Conservation (phyloP, 2,797 vertebrate genomes). For the Sciurus vulgaris region DNA sequence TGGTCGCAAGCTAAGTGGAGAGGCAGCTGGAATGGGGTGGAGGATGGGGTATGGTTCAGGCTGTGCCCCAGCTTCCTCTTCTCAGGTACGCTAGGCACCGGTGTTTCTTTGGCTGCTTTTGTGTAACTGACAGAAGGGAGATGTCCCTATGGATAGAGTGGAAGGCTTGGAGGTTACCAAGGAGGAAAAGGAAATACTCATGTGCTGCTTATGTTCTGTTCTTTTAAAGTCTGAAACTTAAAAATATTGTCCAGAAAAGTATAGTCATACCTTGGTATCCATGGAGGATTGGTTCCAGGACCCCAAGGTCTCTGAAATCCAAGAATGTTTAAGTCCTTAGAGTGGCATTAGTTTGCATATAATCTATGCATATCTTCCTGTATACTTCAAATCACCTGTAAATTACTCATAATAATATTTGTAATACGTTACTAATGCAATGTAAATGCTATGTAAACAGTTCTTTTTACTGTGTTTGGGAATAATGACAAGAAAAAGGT, state of each 20-base stretch:
- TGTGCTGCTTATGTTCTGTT: neutral
- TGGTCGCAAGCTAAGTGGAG: neutral
- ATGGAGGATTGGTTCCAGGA: neutral
- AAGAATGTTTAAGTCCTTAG: neutral
- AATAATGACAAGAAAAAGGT: neutral
- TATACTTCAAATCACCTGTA: neutral
- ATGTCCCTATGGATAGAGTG: conserved; percentile 58
- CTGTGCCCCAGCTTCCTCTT: neutral
- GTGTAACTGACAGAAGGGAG: conserved; percentile 68
- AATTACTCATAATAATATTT: no score
- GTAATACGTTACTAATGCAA: neutral
- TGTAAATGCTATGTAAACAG: neutral
- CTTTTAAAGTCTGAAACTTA: neutral
- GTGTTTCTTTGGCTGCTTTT: neutral
- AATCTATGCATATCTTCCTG: neutral
- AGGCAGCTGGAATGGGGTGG: neutral
- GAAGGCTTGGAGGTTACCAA: neutral
- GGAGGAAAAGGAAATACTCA: neutral
- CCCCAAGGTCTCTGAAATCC: neutral
- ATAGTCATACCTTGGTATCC: neutral
- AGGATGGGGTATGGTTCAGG: no score
- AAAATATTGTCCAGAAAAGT: neutral
- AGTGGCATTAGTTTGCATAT: neutral
- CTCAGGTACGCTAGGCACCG: neutral
- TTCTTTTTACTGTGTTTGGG: neutral